phyloP scores from a whole-genome alignment of 2,113 vertebrate genomes.

The Hemichromis elongatus region DNA sequence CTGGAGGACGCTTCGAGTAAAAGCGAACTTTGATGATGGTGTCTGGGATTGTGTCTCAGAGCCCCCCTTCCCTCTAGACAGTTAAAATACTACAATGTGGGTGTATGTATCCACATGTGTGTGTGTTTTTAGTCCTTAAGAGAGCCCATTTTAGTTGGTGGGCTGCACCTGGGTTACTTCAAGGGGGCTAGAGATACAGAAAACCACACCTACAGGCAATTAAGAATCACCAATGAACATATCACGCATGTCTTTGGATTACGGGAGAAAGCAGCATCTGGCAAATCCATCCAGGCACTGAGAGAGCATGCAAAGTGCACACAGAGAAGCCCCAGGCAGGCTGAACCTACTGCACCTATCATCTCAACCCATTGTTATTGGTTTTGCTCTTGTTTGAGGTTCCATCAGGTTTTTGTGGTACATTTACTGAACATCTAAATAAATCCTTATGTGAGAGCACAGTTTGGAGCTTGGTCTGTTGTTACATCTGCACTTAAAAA shows the following conservation, averaged over 20 bases:
- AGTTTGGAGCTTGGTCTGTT: not conserved
- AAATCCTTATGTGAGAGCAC: not conserved
- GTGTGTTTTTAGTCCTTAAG: too few relatives aligned
- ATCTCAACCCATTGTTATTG: not conserved
- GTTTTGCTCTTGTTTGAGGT: not conserved
- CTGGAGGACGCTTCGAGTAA: slow-evolving; percentile 48
- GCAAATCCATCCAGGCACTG: not conserved
- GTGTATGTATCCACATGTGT: not conserved
- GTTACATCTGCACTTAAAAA: not conserved
- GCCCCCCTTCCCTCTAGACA: slow-evolving; percentile 28
- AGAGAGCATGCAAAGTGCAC: not conserved
- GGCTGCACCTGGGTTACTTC: not conserved
- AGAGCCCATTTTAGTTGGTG: not conserved
- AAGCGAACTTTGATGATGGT: slow-evolving; percentile 49
- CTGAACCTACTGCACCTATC: not conserved
- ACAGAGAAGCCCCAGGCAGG: not conserved
- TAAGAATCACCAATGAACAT: not conserved
- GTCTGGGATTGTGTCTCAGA: slow-evolving; percentile 53
- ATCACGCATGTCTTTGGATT: not conserved
- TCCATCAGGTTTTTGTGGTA: not conserved
- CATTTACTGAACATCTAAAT: not conserved
- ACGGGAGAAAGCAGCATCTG: not conserved
- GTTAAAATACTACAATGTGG: slow-evolving; percentile 2
- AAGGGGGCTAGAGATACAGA: not conserved
- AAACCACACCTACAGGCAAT: not conserved